Evolutionary conservation across 2,888 invertebrate genomes (phyloP).

Genomic region (Brachyptera putata): DNA sequence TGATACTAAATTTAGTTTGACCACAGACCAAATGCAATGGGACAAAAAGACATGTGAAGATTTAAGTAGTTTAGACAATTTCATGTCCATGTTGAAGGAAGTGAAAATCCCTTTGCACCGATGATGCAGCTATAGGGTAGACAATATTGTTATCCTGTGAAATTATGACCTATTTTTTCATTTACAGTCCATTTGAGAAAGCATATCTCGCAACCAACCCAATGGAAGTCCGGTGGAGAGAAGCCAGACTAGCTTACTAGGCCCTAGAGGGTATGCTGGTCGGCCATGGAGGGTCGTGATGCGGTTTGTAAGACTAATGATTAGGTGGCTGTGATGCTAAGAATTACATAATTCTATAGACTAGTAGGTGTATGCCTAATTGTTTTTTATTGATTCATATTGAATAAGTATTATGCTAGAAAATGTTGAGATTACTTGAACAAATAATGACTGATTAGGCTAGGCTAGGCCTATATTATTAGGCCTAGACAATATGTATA

Average conservation of each 20-base stretch:
- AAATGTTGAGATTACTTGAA: too few relatives aligned
- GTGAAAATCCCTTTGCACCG: neutral
- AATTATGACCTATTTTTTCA: conserved; percentile 4
- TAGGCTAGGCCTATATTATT: too few relatives aligned
- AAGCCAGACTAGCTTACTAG: neutral
- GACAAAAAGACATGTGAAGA: conserved; percentile 34
- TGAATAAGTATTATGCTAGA: neutral
- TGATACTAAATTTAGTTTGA: conserved; percentile 24
- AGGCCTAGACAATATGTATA: too few relatives aligned
- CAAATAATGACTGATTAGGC: too few relatives aligned
- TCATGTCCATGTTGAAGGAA: conserved; percentile 1
- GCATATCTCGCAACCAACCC: neutral
- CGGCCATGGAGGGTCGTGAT: neutral
- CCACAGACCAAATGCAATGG: conserved; percentile 38
- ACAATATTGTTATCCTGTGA: neutral
- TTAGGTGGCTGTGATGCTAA: neutral
- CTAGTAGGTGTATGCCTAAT: neutral
- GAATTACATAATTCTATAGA: too few relatives aligned
- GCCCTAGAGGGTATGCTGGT: neutral
- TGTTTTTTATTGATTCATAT: neutral
- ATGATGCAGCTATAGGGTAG: neutral
- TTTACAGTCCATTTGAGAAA: conserved; percentile 9
- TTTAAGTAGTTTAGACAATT: conserved; percentile 7
- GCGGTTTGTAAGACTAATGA: neutral
- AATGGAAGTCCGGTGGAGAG: neutral